Evolutionary conservation across 2,113 vertebrate genomes (phyloP).

Genomic region (Muntiacus reevesi): DNA sequence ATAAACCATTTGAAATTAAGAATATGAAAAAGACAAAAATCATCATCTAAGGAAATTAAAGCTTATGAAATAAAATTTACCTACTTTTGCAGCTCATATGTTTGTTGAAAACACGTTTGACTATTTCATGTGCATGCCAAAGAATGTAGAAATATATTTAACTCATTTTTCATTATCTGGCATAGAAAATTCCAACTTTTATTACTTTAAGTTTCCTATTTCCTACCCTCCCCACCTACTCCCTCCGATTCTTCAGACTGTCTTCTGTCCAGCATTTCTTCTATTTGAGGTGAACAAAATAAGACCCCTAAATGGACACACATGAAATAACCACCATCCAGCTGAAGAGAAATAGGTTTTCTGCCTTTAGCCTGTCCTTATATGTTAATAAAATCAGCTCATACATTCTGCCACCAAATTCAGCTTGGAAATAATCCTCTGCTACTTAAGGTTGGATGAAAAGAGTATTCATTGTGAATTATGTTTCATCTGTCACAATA

Average conservation of each 20-base stretch:
- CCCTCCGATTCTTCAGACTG: conserved; percentile 63
- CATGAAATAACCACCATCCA: background rate
- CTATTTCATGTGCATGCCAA: conserved; percentile 75
- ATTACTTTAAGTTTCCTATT: conserved; percentile 70
- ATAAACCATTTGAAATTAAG: background rate
- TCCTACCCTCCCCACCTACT: background rate
- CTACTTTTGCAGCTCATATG: conserved; percentile 80
- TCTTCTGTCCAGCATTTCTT: conserved; percentile 75
- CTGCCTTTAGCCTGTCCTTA: conserved; percentile 71
- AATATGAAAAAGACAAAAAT: conserved; percentile 35
- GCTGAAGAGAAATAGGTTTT: conserved; percentile 54
- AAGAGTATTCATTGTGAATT: conserved; percentile 85
- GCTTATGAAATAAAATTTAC: conserved; percentile 81
- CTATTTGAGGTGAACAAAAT: conserved; percentile 57
- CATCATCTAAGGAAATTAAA: conserved; percentile 60
- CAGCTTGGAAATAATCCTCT: conserved; percentile 80
- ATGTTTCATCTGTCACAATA: conserved; percentile 87
- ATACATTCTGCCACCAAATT: conserved; percentile 79
- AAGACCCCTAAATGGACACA: conserved; percentile 29
- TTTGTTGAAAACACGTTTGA: conserved; percentile 76
- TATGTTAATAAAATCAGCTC: conserved; percentile 76
- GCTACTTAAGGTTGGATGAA: conserved; percentile 82
- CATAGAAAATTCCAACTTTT: conserved; percentile 69
- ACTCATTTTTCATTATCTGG: conserved; percentile 68
- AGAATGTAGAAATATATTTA: conserved; percentile 67